Percentiles rank a stretch among this genome's conserved stretches.
Evolutionary conservation across 2,113 vertebrate genomes (phyloP).

Genomic region (Thamnaconus septentrionalis): DNA sequence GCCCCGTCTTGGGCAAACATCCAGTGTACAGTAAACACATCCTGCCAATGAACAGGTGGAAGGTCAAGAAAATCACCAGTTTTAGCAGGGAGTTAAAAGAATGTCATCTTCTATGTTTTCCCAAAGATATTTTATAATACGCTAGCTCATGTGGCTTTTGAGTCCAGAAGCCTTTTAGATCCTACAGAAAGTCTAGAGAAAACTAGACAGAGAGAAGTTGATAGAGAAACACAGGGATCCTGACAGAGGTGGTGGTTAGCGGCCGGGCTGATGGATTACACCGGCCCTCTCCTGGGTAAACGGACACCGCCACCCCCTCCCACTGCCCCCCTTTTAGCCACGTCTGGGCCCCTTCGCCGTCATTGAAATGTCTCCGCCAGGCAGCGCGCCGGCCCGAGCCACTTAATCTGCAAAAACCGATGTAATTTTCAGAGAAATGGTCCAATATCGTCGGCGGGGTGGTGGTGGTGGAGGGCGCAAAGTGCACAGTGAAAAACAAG

Average conservation of each 20-base stretch:
- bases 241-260: constrained; percentile 51
- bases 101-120: too few relatives aligned
- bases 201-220: neutral
- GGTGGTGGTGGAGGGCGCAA: constrained; percentile 26
- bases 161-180: too few relatives aligned
- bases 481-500: constrained; percentile 47
- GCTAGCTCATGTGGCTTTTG: too few relatives aligned
- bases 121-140: too few relatives aligned
- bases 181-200: too few relatives aligned
- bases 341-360: constrained; percentile 71
- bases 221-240: constrained; percentile 36
- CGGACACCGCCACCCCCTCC: constrained; percentile 62
- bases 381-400: constrained; percentile 66
- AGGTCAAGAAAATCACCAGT: too few relatives aligned
- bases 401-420: constrained; percentile 73
- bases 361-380: constrained; percentile 77
- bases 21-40: too few relatives aligned
- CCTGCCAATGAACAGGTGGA: too few relatives aligned
- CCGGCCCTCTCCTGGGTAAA: constrained; percentile 74
- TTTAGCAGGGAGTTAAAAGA: too few relatives aligned
- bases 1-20: too few relatives aligned
- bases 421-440: constrained; percentile 61
- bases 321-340: constrained; percentile 57
- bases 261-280: constrained; percentile 75
- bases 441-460: constrained; percentile 59